Percentiles rank a stretch among this genome's conserved stretches.
phyloP scores from a whole-genome alignment of 2,113 vertebrate genomes.

The Eonycteris spelaea region DNA sequence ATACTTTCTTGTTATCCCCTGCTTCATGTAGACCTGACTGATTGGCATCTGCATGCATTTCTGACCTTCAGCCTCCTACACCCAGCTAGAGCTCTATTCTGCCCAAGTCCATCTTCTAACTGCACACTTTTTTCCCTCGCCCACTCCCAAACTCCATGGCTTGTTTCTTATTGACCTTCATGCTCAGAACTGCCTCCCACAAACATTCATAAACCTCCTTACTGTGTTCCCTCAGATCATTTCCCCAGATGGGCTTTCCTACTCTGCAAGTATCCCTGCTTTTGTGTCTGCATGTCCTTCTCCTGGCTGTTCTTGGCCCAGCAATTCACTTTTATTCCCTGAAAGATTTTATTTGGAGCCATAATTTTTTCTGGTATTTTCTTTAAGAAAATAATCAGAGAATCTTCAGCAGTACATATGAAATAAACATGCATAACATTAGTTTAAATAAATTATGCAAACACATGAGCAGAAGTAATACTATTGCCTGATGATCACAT shows the following conservation, averaged over 20 bases:
- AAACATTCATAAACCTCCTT: constrained; percentile 55
- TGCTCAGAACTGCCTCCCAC: constrained; percentile 62
- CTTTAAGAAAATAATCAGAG: background rate
- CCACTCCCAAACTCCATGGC: constrained; percentile 49
- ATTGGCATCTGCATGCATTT: constrained; percentile 52
- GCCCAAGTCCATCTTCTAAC: constrained; percentile 44
- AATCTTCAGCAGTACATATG: background rate
- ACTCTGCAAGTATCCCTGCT: background rate
- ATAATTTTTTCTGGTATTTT: background rate
- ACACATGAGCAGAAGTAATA: background rate
- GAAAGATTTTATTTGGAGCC: background rate
- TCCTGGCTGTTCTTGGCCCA: background rate
- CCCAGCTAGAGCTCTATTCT: background rate
- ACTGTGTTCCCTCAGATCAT: background rate
- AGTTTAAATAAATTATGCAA: background rate
- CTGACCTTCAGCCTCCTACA: constrained; percentile 60
- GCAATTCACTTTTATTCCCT: background rate
- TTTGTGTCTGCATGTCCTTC: background rate
- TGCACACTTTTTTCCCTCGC: constrained; percentile 44
- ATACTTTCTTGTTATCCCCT: background rate
- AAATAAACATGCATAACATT: background rate
- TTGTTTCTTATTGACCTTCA: constrained; percentile 58
- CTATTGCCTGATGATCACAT: background rate
- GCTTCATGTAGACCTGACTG: background rate
- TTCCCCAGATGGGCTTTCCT: background rate